Base-by-base conservation (phyloP, 2,113 vertebrate genomes). In the Petaurus breviceps region DNA sequence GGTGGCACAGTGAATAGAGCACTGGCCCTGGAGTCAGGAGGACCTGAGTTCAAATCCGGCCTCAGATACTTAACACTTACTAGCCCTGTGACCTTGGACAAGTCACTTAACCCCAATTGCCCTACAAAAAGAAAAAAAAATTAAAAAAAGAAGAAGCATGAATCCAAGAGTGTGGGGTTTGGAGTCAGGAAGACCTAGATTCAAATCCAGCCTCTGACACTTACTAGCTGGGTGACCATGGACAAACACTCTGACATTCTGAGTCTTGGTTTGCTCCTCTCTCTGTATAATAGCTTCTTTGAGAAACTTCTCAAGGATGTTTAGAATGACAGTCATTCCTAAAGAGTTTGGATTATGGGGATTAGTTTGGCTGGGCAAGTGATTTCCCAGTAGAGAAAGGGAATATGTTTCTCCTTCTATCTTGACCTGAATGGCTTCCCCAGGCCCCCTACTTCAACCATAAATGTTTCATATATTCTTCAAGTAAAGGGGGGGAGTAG, bases 381-480 rank as follows among this genome's bases (percentile, higher is more conserved):
- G 68, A 31, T n/a, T 92, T 51, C 28, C 11, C 47, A 84, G 68
- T 8, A 84, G 68, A n/a, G n/a, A 84, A n/a, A 84, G 68, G 16
- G 68, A 23, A 2, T 43, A 43, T 84, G n/a, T 84, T 84, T 84
- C 8, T 16, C n/a, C n/a, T 43, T 84, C 19, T 84, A 84, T 84
- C 19, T 7, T 43, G n/a, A 84, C 19, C 19, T 43, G n/a, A 84
- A 84, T 84, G 68, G n/a, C 4, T 43, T 43, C 68, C 19, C n/a
- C 68, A 43, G 68, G 19, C 19, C 61, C 68, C 68, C 19, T 43
- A 84, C 19, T 84, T 43, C 19, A 84, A 43, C 68, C 68, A 84
- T 84, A 43, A 84, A 84, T 84, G n/a, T 93, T 93, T 57, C 19
- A 93, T 90, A 57, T 16, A 28, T 77, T 91, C 90, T 84, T 52